Conservation (phyloP, 2,113 vertebrate genomes). For the Cnemophilus loriae region DNA sequence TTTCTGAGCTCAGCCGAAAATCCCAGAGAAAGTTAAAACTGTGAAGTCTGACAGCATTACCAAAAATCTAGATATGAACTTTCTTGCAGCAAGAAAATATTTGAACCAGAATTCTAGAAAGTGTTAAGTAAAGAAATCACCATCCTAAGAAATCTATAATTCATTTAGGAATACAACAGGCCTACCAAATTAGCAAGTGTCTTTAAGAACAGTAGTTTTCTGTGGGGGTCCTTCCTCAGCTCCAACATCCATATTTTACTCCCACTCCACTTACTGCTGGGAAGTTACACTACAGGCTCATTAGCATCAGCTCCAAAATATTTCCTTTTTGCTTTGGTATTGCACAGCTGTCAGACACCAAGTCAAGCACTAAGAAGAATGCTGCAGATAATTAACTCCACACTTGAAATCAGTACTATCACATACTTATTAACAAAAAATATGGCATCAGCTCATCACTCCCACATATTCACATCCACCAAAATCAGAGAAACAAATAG, state of each 20-base stretch:
- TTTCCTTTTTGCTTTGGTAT: not conserved
- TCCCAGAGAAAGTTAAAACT: not conserved
- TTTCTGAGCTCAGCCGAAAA: not conserved
- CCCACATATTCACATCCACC: not conserved
- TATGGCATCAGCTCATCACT: not conserved
- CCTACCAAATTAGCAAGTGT: not conserved
- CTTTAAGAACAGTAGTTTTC: not conserved
- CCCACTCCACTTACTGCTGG: not conserved
- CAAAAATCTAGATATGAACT: not conserved
- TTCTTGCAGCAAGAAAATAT: not conserved
- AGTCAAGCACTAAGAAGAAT: not conserved
- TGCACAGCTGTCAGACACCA: not conserved
- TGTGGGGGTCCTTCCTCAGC: not conserved
- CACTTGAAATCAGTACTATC: not conserved
- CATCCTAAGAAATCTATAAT: not conserved
- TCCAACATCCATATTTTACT: not conserved
- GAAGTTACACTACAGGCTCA: not conserved
- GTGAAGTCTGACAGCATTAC: not conserved
- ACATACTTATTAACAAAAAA: not conserved
- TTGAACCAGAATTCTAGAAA: not conserved
- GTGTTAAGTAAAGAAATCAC: not conserved
- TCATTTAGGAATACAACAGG: not conserved
- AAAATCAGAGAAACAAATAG: not conserved
- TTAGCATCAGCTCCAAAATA: not conserved
- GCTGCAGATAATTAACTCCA: not conserved